Percentiles rank a stretch among this genome's conserved stretches.
phyloP scores from a whole-genome alignment of 2,888 invertebrate species.

The Clitarchus hookeri region DNA sequence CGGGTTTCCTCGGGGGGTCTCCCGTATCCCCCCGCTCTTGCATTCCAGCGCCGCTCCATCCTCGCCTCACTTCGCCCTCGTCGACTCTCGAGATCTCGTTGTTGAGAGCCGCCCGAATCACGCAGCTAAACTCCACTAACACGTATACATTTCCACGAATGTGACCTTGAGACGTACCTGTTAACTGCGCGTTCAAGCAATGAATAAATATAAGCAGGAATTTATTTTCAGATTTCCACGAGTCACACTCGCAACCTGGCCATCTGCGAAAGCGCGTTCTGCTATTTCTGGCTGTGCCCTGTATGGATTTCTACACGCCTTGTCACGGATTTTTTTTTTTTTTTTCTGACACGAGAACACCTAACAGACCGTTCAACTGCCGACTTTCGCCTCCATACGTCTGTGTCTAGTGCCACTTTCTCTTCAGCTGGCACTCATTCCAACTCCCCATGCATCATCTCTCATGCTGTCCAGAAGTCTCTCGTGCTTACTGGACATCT shows the following conservation, averaged over 20 bases:
- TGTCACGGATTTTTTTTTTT: slow-evolving; percentile 6
- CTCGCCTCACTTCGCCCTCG: too few relatives aligned
- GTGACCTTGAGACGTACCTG: too few relatives aligned
- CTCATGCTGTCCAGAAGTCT: not conserved
- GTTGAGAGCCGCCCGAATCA: too few relatives aligned
- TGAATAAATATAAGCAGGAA: too few relatives aligned
- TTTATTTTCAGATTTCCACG: too few relatives aligned
- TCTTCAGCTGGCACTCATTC: not conserved
- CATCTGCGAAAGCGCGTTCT: not conserved
- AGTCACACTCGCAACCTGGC: not conserved
- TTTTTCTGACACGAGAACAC: not conserved
- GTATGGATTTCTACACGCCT: not conserved
- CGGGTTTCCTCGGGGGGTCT: too few relatives aligned
- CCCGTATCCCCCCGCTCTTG: too few relatives aligned
- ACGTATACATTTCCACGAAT: too few relatives aligned
- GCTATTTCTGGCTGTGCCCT: not conserved
- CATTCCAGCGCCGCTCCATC: too few relatives aligned
- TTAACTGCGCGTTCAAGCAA: too few relatives aligned
- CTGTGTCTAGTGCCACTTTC: not conserved
- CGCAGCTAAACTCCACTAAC: too few relatives aligned
- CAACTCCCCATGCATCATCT: not conserved
- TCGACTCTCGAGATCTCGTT: too few relatives aligned
- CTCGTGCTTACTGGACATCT: not conserved
- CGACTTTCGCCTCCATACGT: not conserved
- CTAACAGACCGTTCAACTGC: not conserved